A percentile compares a stretch with the other conserved stretches of the same genome.
Conservation (phyloP, 1,140 invertebrate species). For the Cyclargus thomasi region DNA sequence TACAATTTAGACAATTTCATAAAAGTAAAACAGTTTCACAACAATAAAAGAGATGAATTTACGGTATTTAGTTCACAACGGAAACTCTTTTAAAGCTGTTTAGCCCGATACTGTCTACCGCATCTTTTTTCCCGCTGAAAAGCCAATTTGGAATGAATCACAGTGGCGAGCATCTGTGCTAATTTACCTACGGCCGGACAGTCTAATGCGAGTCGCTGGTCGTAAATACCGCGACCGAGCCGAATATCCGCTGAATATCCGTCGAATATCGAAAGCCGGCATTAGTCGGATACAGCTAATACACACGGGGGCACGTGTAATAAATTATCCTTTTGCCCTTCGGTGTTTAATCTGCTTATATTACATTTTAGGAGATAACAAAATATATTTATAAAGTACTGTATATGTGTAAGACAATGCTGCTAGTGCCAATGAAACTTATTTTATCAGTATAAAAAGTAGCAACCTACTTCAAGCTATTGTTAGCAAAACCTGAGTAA, state of each 20-base stretch:
- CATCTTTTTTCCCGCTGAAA: conserved; percentile 69
- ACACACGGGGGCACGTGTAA: conserved; percentile 71
- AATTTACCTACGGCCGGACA: conserved; percentile 74
- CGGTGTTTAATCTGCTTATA: conserved; percentile 72
- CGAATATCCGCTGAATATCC: neutral
- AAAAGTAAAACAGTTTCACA: neutral
- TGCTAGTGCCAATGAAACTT: too few relatives aligned
- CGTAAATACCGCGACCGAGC: conserved; percentile 72
- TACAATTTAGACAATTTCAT: too few relatives aligned
- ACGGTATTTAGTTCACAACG: conserved; percentile 29
- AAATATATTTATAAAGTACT: too few relatives aligned
- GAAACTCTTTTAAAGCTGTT: conserved; percentile 67
- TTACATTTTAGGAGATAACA: neutral
- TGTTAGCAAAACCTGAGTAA: too few relatives aligned
- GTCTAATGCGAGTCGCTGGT: conserved; percentile 69
- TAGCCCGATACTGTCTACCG: conserved; percentile 61
- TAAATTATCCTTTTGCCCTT: conserved; percentile 75
- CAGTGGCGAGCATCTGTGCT: conserved; percentile 72
- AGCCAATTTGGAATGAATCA: conserved; percentile 75
- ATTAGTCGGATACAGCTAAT: conserved; percentile 75
- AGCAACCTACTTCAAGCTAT: too few relatives aligned
- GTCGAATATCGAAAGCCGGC: conserved; percentile 73
- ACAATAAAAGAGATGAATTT: neutral
- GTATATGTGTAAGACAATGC: too few relatives aligned
- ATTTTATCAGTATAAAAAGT: too few relatives aligned